A percentile compares a stretch with the other conserved stretches of the same genome.
These are phyloP conservation scores for Lithophane leautieri DNA, from an alignment of 2,888 invertebrate genomes.

Conservation along the genomic window DNA sequence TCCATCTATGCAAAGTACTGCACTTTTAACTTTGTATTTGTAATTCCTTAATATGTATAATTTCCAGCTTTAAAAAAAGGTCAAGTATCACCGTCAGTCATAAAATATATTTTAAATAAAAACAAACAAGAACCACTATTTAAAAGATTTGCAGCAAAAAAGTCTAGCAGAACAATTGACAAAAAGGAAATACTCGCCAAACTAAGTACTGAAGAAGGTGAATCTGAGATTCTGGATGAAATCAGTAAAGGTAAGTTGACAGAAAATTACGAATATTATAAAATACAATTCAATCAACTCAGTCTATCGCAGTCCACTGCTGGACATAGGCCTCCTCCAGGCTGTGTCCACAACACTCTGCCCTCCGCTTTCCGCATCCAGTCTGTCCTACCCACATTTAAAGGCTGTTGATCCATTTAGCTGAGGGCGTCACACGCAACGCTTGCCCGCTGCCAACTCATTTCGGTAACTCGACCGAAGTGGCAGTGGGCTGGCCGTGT, in stretches of 20 bases:
- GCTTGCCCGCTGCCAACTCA: neutral
- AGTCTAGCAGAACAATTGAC: neutral
- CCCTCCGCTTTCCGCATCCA: neutral
- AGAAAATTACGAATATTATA: neutral
- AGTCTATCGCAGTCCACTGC: neutral
- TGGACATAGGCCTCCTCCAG: neutral
- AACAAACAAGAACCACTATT: neutral
- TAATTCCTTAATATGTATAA: neutral
- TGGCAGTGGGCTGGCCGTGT: too few species aligned
- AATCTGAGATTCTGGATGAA: slow-evolving; percentile 28
- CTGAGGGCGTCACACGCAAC: neutral
- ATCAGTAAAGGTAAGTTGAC: slow-evolving; percentile 33
- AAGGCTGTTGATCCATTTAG: neutral
- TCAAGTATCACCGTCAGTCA: slow-evolving; percentile 31
- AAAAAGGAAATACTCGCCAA: slow-evolving; percentile 35
- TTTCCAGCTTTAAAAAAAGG: slow-evolving; percentile 45
- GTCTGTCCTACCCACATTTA: neutral
- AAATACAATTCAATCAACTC: neutral
- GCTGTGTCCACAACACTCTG: neutral
- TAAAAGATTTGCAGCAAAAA: neutral
- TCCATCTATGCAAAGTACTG: neutral
- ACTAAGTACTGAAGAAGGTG: slow-evolving; percentile 32
- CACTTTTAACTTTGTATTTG: neutral
- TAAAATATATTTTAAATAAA: slow-evolving; percentile 37
- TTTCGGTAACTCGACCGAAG: too few species aligned